Base-by-base conservation (phyloP, 2,888 invertebrate genomes). In the Cephus pygmeus region DNA sequence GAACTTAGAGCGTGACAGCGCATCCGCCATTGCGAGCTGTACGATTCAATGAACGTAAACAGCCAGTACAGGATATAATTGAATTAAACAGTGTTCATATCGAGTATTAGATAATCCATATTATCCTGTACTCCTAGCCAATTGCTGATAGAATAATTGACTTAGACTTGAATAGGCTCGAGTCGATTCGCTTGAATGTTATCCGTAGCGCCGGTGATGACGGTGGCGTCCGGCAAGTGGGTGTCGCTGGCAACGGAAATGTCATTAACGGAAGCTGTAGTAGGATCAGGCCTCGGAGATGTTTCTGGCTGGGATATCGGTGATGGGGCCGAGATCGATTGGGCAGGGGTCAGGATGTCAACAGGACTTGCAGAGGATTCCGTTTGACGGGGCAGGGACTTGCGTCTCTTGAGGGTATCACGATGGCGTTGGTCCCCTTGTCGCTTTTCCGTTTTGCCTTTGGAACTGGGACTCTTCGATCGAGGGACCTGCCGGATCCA, bases 361-460 rank as follows among this genome's bases (percentile, higher is more conserved):
- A 34, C 34, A 71, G 71, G 71, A 71, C 34, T 34, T 6, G 71
- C 71, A 75, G 81, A 81, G 30, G 73, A 40, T 77, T 85, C 82
- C 36, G 77, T 74, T 74, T 82, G 82, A 56, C 83, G 84, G 34
- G 85, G 79, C 76, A 86, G 75, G 78, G 86, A 83, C 79, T 84
- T 87, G 75, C 84, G 86, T 77, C 83, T 80, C 79, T 85, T 85
- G 76, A 82, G 76, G 40, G 80, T 81, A 36, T 86, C 86, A 35
- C 82, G 83, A 73, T 81, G 84, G 12, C 77, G 79, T 73, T 84
- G 86, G 76, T 85, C 84, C 76, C 82, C 79, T 74, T 82, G 87
- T 40, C 83, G 81, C 73, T 85, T 87, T 78, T 87, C 86, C 79
- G 80, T 83, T 81, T 82, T 84, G 77, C 35, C 84, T 81, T 85